These are phyloP conservation scores for Sebastes paucispinis DNA, from an alignment of 2,797 vertebrate species.

Conservation along the genomic window DNA sequence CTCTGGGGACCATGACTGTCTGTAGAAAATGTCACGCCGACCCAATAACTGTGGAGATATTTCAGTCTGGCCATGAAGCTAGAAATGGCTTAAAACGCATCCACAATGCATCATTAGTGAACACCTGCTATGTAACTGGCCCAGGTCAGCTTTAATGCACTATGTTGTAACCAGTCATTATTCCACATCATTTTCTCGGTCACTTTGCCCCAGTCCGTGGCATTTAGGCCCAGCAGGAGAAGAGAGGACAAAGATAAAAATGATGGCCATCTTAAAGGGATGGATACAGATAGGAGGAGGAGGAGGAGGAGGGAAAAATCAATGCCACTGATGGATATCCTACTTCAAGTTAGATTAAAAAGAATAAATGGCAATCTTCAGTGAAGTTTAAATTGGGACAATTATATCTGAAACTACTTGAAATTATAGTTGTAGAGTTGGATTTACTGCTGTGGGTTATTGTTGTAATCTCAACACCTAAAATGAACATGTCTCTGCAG, in stretches of 20 bases:
- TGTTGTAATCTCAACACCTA: neutral
- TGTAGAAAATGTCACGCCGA: neutral
- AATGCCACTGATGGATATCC: neutral
- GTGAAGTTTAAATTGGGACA: neutral
- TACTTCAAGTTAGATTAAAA: neutral
- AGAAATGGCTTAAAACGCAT: neutral
- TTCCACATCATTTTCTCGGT: neutral
- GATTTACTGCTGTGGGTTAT: neutral
- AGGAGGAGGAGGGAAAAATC: neutral
- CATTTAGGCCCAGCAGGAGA: slow-evolving; percentile 8
- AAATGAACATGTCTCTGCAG: neutral
- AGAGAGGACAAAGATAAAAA: neutral
- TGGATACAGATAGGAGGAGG: neutral
- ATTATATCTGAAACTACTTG: neutral
- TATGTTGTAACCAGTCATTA: neutral
- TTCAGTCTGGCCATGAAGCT: neutral
- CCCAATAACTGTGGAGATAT: neutral
- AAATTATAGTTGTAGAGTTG: neutral
- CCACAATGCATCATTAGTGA: neutral
- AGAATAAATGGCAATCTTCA: neutral
- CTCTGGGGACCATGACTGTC: neutral
- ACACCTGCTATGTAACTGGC: neutral
- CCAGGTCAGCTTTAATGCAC: neutral
- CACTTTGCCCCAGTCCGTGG: neutral
- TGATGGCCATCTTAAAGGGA: neutral